Conservation (phyloP, 2,797 vertebrate genomes). For the Chromis chromis region DNA sequence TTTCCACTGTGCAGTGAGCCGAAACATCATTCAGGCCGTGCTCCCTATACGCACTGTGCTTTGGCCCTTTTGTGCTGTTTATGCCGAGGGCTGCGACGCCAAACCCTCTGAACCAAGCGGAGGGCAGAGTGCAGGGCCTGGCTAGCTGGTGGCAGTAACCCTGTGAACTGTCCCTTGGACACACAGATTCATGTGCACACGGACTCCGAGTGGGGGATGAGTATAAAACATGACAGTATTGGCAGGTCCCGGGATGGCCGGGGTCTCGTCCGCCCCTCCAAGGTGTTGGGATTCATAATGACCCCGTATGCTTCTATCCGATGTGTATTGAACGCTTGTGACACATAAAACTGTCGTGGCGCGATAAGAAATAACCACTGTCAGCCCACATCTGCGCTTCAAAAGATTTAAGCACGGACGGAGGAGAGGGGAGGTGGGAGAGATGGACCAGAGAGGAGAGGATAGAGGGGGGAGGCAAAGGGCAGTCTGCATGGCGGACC, state of each 20-base stretch:
- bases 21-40: slow-evolving; percentile 8
- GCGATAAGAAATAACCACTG: slow-evolving; percentile 89
- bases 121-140: slow-evolving; percentile 10
- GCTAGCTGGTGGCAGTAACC: slow-evolving; percentile 37
- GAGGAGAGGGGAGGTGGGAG: slow-evolving; percentile 60
- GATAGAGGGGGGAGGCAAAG: slow-evolving; percentile 32
- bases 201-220: slow-evolving; percentile 66
- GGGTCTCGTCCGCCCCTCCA: slow-evolving; percentile 69
- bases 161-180: slow-evolving; percentile 17
- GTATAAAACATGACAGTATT: slow-evolving; percentile 84
- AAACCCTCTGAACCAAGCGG: slow-evolving; percentile 29
- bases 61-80: slow-evolving; percentile 36
- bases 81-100: slow-evolving; percentile 18
- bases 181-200: slow-evolving; percentile 15
- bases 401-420: slow-evolving; percentile 85
- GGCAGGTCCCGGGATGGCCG: slow-evolving; percentile 78
- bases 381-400: slow-evolving; percentile 84
- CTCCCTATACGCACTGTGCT: not conserved
- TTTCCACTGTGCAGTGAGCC: slow-evolving; percentile 33
- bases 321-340: slow-evolving; percentile 86
- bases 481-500: slow-evolving; percentile 45
- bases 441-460: slow-evolving; percentile 32
- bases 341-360: slow-evolving; percentile 86
- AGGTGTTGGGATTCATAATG: slow-evolving; percentile 81
- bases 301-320: slow-evolving; percentile 83